phyloP scores from a whole-genome alignment of 1,140 invertebrate genomes.

The Eumaeus atala region DNA sequence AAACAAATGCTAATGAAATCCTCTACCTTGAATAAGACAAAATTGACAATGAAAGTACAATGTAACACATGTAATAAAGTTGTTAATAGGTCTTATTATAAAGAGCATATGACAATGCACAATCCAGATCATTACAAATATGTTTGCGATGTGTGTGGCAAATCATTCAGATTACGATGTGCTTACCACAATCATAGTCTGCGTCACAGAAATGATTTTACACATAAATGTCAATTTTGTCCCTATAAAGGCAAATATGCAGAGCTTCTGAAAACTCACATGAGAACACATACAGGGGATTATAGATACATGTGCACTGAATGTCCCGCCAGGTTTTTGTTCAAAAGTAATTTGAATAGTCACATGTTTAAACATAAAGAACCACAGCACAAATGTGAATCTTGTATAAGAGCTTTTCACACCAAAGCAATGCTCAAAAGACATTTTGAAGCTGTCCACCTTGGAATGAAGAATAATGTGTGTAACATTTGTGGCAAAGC shows the following conservation, averaged over 20 bases:
- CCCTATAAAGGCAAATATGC: conserved; percentile 53
- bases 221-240: conserved; percentile 59
- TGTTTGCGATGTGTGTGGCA: conserved; percentile 62
- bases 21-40: conserved; percentile 27
- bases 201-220: conserved; percentile 54
- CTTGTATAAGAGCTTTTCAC: conserved; percentile 54
- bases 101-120: conserved; percentile 58
- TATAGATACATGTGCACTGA: conserved; percentile 72
- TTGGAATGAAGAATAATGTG: conserved; percentile 69
- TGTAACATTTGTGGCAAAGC: conserved; percentile 72
- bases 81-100: conserved; percentile 50
- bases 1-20: background rate
- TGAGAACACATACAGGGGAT: conserved; percentile 69
- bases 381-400: conserved; percentile 51
- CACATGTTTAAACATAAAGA: conserved; percentile 65
- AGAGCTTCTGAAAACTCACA: conserved; percentile 64
- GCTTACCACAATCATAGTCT: conserved; percentile 57
- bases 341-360: conserved; percentile 71
- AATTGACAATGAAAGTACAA: conserved; percentile 40
- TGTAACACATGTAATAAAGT: conserved; percentile 56
- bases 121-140: conserved; percentile 54
- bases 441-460: conserved; percentile 67
- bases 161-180: conserved; percentile 55
- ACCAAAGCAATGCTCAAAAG: conserved; percentile 47
- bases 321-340: conserved; percentile 70